These are phyloP conservation scores for Ctenochaetus hawaiiensis DNA, from an alignment of 2,797 vertebrate species.

Conservation along the genomic window DNA sequence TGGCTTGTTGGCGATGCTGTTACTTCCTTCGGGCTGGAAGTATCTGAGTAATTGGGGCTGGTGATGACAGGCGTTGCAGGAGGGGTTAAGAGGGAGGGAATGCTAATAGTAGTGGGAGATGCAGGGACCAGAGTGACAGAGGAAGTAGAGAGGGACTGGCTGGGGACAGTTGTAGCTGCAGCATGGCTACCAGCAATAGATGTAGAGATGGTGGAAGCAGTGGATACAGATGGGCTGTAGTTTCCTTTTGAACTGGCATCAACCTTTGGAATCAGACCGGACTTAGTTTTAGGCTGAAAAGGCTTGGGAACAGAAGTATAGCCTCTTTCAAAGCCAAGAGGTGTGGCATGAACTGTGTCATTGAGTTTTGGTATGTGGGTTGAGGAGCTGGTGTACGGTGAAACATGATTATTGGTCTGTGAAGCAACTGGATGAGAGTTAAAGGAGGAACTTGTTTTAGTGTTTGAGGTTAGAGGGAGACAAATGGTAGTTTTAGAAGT, in stretches of 20 bases:
- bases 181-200: constrained; percentile 6
- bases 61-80: constrained; percentile 59
- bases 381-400: constrained; percentile 4
- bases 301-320: constrained; percentile 56
- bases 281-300: constrained; percentile 43
- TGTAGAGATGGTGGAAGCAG: constrained; percentile 10
- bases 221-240: constrained; percentile 2
- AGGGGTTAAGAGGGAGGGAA: constrained; percentile 63
- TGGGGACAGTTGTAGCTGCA: constrained; percentile 4
- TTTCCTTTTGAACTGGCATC: constrained; percentile 38
- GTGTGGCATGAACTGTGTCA: constrained; percentile 25
- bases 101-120: constrained; percentile 31
- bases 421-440: constrained; percentile 24
- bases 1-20: constrained; percentile 57
- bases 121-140: constrained; percentile 3
- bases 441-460: constrained; percentile 28
- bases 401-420: constrained; percentile 21
- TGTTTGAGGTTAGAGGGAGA: constrained; percentile 24
- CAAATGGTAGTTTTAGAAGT: constrained; percentile 21
- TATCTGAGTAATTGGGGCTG: constrained; percentile 45
- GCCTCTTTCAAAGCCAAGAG: constrained; percentile 72
- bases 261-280: constrained; percentile 36
- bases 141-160: constrained; percentile 18
- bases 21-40: constrained; percentile 31
- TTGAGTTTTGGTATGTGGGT: constrained; percentile 43